phyloP scores from a whole-genome alignment of 2,888 invertebrate species.

The Chalcosyrphus nemorum region DNA sequence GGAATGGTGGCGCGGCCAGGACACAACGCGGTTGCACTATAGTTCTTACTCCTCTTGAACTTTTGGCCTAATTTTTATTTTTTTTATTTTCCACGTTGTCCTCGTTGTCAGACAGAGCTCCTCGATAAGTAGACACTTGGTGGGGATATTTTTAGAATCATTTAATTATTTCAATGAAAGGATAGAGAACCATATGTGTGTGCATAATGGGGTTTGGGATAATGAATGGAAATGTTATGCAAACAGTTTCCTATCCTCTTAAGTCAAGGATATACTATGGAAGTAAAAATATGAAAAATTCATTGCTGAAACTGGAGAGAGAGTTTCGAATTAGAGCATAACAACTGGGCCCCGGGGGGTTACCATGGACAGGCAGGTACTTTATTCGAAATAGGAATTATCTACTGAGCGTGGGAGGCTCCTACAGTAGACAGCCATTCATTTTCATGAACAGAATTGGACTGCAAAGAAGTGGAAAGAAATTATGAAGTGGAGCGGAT shows the following conservation, averaged over 20 bases:
- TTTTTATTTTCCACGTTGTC: too few relatives aligned
- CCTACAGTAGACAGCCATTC: not conserved
- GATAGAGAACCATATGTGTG: not conserved
- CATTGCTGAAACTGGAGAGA: too few relatives aligned
- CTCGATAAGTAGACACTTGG: constrained; percentile 15
- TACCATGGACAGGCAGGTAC: not conserved
- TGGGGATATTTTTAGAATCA: constrained; percentile 32
- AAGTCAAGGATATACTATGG: constrained; percentile 28
- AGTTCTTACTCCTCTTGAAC: constrained; percentile 56
- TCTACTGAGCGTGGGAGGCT: not conserved
- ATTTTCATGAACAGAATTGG: too few relatives aligned
- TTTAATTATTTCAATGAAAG: constrained; percentile 50
- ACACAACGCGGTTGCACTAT: not conserved
- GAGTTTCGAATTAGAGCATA: not conserved
- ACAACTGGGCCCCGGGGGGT: not conserved
- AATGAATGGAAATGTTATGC: constrained; percentile 51
- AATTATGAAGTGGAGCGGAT: too few relatives aligned
- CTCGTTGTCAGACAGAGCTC: constrained; percentile 31
- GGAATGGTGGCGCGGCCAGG: constrained; percentile 36
- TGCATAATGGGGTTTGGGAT: not conserved
- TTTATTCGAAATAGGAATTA: not conserved
- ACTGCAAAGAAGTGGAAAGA: too few relatives aligned
- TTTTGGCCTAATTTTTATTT: constrained; percentile 64
- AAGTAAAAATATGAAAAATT: too few relatives aligned
- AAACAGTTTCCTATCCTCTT: not conserved